Conservation (phyloP, 2,113 vertebrate genomes). For the Anoura caudifer region DNA sequence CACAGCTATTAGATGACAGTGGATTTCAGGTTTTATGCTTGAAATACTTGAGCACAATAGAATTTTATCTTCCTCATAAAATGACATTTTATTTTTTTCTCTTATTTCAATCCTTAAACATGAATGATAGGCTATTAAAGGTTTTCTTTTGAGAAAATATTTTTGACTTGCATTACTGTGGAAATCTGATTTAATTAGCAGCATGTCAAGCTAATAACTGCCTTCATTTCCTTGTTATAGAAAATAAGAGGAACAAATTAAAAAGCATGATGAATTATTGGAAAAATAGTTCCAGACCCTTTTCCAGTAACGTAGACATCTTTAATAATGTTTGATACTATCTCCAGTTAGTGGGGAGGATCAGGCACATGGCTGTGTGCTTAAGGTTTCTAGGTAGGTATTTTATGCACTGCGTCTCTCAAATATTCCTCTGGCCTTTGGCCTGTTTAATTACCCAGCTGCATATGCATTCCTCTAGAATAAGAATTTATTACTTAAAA, state of each 20-base stretch:
- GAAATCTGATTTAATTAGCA: conserved; percentile 59
- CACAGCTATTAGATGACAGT: conserved; percentile 31
- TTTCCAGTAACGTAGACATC: background rate
- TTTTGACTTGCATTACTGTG: conserved; percentile 41
- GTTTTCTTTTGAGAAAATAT: conserved; percentile 46
- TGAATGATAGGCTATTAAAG: conserved; percentile 61
- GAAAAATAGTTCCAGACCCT: background rate
- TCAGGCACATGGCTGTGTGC: background rate
- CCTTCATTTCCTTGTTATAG: conserved; percentile 42
- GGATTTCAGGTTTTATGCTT: conserved; percentile 49
- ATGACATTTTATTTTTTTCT: conserved; percentile 37
- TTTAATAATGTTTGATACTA: background rate
- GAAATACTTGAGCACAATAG: conserved; percentile 49
- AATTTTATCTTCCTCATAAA: conserved; percentile 59
- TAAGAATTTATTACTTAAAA: background rate
- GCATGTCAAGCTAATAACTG: conserved; percentile 44
- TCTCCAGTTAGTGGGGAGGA: background rate
- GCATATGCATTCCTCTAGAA: background rate
- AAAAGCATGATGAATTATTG: background rate
- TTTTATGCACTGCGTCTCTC: background rate
- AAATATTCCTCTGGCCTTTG: background rate
- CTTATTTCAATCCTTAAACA: conserved; percentile 57
- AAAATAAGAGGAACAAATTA: conserved; percentile 59
- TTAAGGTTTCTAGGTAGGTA: background rate
- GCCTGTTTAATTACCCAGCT: background rate